These are phyloP conservation scores for Megamerina dolium DNA, from an alignment of 2,888 invertebrate species.

Conservation along the genomic window DNA sequence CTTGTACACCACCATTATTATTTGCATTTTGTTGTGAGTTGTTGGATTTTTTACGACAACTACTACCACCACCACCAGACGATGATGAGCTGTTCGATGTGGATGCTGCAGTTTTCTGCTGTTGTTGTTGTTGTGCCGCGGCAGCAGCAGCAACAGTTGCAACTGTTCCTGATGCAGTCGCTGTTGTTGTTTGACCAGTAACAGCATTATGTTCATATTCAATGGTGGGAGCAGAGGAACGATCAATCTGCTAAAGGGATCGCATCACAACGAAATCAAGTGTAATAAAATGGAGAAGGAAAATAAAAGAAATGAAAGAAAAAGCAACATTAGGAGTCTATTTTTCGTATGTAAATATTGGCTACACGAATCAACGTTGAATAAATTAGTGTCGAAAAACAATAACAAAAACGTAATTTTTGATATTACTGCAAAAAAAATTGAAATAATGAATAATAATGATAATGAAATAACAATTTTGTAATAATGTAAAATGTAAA, in stretches of 20 bases:
- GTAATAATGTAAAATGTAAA: too few relatives aligned
- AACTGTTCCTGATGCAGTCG: slow-evolving; percentile 23
- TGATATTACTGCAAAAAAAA: too few relatives aligned
- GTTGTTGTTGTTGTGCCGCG: slow-evolving; percentile 28
- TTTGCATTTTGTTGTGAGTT: slow-evolving; percentile 21
- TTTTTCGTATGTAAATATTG: not conserved
- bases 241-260: slow-evolving; percentile 42
- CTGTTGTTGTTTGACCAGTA: slow-evolving; percentile 23
- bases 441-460: too few relatives aligned
- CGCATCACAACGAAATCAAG: slow-evolving; percentile 8
- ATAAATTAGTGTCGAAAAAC: too few relatives aligned
- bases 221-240: slow-evolving; percentile 47
- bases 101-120: too few relatives aligned
- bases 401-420: too few relatives aligned
- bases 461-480: too few relatives aligned
- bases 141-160: slow-evolving; percentile 26
- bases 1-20: slow-evolving; percentile 40
- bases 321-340: not conserved
- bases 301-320: slow-evolving; percentile 1
- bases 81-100: slow-evolving; percentile 26
- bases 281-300: slow-evolving; percentile 5
- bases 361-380: too few relatives aligned
- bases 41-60: slow-evolving; percentile 34
- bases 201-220: slow-evolving; percentile 45
- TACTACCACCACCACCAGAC: slow-evolving; percentile 21